Conservation (phyloP, 2,113 vertebrate species). For the Leptocoma aspasia region DNA sequence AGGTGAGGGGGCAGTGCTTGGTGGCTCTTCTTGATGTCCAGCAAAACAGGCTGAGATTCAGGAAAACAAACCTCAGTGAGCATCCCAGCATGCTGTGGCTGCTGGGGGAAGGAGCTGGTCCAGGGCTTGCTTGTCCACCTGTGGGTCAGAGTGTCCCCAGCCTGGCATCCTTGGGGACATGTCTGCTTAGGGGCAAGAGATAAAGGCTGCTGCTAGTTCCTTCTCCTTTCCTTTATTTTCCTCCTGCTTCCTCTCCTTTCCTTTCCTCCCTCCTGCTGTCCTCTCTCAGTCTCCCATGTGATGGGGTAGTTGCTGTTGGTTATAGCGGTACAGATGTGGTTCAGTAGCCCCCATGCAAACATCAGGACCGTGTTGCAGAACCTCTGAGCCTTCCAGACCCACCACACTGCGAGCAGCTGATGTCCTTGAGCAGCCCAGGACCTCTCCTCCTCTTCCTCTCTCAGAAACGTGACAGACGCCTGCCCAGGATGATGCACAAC, state of each 20-base stretch:
- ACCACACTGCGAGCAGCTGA: accelerated
- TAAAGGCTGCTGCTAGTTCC: background rate
- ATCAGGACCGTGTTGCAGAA: accelerated
- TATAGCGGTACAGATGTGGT: accelerated
- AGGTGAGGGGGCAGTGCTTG: accelerated
- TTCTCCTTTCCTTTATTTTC: background rate
- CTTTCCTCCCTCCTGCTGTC: background rate
- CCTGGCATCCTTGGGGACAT: accelerated
- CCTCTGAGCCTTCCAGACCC: background rate
- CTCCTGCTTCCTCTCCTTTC: background rate
- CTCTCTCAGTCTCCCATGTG: accelerated
- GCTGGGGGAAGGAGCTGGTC: background rate
- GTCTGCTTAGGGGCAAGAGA: background rate
- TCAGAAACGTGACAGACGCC: background rate
- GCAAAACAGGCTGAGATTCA: background rate
- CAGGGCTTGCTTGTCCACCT: background rate
- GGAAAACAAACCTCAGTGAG: background rate
- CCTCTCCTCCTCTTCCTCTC: background rate
- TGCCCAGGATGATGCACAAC: background rate
- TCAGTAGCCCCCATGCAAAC: background rate
- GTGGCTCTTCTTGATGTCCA: background rate
- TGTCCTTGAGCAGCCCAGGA: background rate
- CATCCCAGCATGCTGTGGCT: background rate
- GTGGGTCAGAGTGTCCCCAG: background rate
- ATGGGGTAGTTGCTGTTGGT: background rate